Evolutionary conservation across 53 echinoderm and acorn worm species (phyloP), one percentile per base, ranked within the genome.

Genomic region (Paelopatides confundens): DNA sequence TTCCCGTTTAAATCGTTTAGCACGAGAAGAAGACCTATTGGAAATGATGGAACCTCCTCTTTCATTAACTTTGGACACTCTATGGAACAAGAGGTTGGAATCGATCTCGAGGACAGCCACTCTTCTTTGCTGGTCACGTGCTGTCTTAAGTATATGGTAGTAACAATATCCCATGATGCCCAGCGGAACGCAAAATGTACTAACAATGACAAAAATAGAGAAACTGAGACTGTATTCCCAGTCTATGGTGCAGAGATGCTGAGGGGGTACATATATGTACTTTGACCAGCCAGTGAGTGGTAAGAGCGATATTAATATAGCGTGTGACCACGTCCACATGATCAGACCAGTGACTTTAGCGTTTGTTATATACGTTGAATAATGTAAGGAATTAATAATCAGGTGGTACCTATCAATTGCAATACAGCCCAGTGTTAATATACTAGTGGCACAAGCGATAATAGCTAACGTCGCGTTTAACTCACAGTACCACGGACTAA

Each of bases 341-440:
- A 96, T 13, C 13, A 94, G 11, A 4, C 38, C 86, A 1, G 49
- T 65, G 11, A 96, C 81, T 27, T 89, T 82, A 3, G 76, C 38
- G 9, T 36, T 13, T 13, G 94, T 90, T 79, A 96, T 91, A 33
- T 77, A 66, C 17, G 88, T 71, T 2, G 46, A 37, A 33, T 96
- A 96, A 31, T 81, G 85, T 48, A 94, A 91, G 5, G 96, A 91
- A 76, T 93, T 69, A 34, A 91, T 87, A 51, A 96, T 96, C 11
- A 92, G 90, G 43, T 86, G 62, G 63, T 96, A 96, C 12, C 96
- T 86, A 36, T 96, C 96, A n/a, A 96, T 28, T 11, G 96, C 94
- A 21, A 96, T 93, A 31, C 90, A 94, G 12, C 93, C 90, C 8
- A 96, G 51, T 17, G 96, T 96, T 70, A 89, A 66, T 74, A 96